These are phyloP conservation scores for Epizoanthus illoricatus DNA, from an alignment of 92 coral and sea anemone genomes.

Conservation along the genomic window DNA sequence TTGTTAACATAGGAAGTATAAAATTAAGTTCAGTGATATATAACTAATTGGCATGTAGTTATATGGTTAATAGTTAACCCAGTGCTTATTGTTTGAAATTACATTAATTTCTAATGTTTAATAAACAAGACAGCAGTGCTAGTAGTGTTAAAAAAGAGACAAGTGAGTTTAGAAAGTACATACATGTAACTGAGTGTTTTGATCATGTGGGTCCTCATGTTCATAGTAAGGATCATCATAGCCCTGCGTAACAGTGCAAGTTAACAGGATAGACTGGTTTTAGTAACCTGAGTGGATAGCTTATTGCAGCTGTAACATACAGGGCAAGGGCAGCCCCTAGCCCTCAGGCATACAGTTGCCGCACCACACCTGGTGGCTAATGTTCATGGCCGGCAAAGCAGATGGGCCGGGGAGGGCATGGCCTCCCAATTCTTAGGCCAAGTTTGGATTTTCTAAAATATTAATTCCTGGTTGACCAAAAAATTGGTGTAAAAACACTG, in stretches of 20 bases:
- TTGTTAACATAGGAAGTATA: too few species aligned
- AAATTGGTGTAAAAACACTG: too few species aligned
- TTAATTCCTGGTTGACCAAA: too few species aligned
- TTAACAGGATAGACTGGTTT: conserved; percentile 12
- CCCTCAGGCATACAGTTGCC: too few species aligned
- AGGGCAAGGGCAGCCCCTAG: background rate
- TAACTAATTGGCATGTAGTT: too few species aligned
- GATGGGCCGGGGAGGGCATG: too few species aligned
- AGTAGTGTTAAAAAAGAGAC: background rate
- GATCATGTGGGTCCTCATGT: conserved; percentile 36
- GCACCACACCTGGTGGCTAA: too few species aligned
- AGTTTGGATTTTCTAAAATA: too few species aligned
- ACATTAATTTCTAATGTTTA: too few species aligned
- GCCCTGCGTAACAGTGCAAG: conserved; percentile 16
- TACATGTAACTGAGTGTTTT: conserved; percentile 33
- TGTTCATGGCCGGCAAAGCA: too few species aligned
- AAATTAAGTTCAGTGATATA: too few species aligned
- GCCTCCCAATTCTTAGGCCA: too few species aligned
- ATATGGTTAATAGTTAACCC: background rate
- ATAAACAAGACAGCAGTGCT: background rate
- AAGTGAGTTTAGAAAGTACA: conserved; percentile 4
- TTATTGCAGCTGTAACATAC: background rate
- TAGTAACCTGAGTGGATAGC: background rate
- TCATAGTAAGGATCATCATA: conserved; percentile 42
- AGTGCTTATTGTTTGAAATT: background rate